Evolutionary conservation across 2,113 vertebrate species (phyloP).

Genomic region (Lepisosteus oculatus): DNA sequence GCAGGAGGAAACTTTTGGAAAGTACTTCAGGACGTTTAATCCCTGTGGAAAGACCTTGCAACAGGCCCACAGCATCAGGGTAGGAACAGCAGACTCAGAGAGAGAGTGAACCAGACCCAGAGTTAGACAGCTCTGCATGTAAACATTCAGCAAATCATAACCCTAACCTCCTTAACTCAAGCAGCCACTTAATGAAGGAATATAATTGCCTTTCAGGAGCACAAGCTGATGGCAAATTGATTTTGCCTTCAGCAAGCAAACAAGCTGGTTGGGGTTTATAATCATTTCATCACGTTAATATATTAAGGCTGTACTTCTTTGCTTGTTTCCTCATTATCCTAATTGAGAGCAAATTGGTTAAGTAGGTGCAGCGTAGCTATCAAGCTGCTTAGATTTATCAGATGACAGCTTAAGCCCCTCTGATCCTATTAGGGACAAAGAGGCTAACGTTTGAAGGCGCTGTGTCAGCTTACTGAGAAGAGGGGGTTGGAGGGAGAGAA

Average conservation of each 20-base stretch:
- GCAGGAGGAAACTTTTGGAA: too few species aligned
- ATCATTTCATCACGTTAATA: constrained; percentile 80
- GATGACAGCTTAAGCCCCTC: constrained; percentile 81
- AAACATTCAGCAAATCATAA: constrained; percentile 7
- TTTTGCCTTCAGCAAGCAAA: constrained; percentile 42
- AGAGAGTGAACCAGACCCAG: background rate
- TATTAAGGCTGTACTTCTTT: constrained; percentile 72
- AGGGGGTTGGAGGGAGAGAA: constrained; percentile 36
- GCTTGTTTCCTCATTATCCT: constrained; percentile 76
- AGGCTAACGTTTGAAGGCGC: constrained; percentile 80
- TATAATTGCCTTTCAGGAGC: constrained; percentile 49
- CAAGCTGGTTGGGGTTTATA: constrained; percentile 50
- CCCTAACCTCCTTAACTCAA: constrained; percentile 20
- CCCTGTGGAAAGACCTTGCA: background rate
- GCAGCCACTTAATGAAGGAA: constrained; percentile 52
- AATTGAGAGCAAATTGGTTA: constrained; percentile 83
- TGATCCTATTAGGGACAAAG: constrained; percentile 87
- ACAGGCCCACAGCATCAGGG: background rate
- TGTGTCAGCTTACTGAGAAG: constrained; percentile 75
- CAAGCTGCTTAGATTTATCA: constrained; percentile 82
- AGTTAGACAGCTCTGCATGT: background rate
- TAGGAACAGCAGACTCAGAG: background rate
- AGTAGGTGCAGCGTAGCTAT: constrained; percentile 75
- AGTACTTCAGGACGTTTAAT: background rate
- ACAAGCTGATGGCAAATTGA: constrained; percentile 50